phyloP scores from a whole-genome alignment of 2,797 vertebrate genomes.

The Hippoglossus hippoglossus region DNA sequence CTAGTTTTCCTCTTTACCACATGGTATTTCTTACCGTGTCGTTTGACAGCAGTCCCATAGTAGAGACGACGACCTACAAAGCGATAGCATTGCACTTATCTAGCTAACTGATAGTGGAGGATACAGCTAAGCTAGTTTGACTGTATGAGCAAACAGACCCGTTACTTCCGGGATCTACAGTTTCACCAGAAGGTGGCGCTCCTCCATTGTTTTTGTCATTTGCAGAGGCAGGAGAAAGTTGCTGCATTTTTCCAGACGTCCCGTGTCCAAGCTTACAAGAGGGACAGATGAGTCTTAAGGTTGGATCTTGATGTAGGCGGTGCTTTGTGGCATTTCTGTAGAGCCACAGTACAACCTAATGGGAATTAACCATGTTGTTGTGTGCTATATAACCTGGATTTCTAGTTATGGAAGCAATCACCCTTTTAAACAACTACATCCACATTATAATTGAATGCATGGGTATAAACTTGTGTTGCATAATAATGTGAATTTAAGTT shows the following conservation, averaged over 20 bases:
- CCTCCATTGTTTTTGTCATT: neutral
- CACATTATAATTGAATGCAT: neutral
- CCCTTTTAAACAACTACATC: neutral
- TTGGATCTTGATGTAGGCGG: neutral
- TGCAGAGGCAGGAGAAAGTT: neutral
- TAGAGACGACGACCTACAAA: constrained; percentile 3
- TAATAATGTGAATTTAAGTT: neutral
- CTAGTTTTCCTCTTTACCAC: neutral
- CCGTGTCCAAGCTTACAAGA: neutral
- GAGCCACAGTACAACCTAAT: no score
- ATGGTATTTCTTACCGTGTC: constrained; percentile 60
- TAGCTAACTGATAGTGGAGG: neutral
- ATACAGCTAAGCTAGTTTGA: neutral
- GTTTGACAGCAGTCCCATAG: constrained; percentile 48
- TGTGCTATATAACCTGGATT: no score
- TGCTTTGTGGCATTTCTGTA: neutral
- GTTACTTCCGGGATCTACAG: constrained; percentile 62
- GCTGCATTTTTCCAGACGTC: neutral
- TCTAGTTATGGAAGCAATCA: neutral
- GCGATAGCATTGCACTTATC: neutral
- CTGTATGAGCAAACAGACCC: neutral
- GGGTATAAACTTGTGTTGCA: neutral
- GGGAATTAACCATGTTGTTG: no score
- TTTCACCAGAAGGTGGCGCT: constrained; percentile 57
- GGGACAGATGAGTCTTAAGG: neutral